Percentiles rank a stretch among this genome's conserved stretches.
Evolutionary conservation across 2,113 vertebrate genomes (phyloP).

Genomic region (Python bivittatus): DNA sequence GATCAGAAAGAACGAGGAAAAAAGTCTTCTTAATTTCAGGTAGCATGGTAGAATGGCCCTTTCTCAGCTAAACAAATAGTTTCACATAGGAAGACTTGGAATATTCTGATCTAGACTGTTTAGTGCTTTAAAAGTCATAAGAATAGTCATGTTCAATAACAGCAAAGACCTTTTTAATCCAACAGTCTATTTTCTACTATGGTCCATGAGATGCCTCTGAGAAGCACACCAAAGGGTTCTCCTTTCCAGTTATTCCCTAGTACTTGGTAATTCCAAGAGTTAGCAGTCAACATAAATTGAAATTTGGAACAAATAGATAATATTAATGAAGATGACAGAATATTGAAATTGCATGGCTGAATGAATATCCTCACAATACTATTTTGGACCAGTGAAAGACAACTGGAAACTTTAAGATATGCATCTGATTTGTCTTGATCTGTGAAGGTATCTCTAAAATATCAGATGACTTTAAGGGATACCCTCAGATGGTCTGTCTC

Average conservation of each 20-base stretch:
- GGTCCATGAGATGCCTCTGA: background rate
- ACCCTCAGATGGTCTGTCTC: background rate
- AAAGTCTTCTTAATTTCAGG: background rate
- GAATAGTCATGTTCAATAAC: background rate
- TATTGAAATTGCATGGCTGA: no score
- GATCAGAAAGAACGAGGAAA: background rate
- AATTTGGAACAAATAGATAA: no score
- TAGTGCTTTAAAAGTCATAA: background rate
- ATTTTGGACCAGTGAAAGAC: no score
- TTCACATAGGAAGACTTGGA: background rate
- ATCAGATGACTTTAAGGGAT: background rate
- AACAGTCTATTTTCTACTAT: background rate
- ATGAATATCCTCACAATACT: no score
- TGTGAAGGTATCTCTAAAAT: background rate
- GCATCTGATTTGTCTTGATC: background rate
- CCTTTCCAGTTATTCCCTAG: background rate
- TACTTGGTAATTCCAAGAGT: no score
- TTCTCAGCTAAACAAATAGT: background rate
- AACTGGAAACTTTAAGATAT: no score
- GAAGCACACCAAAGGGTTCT: background rate
- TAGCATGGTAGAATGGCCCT: background rate
- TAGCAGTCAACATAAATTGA: no score
- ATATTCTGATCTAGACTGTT: background rate
- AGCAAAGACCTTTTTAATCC: background rate
- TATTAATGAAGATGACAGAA: no score